Evolutionary conservation across 2,113 vertebrate species (phyloP).

Genomic region (Brevimyrus niger): DNA sequence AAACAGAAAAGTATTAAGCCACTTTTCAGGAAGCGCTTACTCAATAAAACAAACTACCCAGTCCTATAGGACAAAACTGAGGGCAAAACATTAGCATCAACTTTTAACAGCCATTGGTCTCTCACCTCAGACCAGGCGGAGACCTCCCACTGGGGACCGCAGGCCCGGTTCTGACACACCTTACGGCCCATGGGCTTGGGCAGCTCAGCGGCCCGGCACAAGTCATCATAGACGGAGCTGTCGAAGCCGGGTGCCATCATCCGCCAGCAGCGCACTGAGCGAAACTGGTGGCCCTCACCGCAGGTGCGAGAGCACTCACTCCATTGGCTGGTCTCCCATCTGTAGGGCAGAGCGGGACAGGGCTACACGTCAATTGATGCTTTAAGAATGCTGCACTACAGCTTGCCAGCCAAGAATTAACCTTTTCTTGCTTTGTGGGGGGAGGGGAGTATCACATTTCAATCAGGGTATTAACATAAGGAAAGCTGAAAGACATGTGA

Average conservation of each 20-base stretch:
- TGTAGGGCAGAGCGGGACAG: slow-evolving; percentile 26
- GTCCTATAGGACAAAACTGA: background rate
- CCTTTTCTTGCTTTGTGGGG: background rate
- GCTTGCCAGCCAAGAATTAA: background rate
- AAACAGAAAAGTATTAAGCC: background rate
- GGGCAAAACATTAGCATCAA: background rate
- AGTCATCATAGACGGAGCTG: slow-evolving; percentile 76
- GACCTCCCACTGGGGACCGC: slow-evolving; percentile 81
- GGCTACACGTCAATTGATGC: background rate
- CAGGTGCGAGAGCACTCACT: slow-evolving; percentile 81
- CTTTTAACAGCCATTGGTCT: background rate
- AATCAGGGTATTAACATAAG: background rate
- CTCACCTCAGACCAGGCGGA: slow-evolving; percentile 75
- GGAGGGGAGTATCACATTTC: background rate
- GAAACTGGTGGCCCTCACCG: slow-evolving; percentile 72
- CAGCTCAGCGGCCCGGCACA: slow-evolving; percentile 70
- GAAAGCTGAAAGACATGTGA: background rate
- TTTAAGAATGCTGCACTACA: background rate
- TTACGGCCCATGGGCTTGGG: slow-evolving; percentile 76
- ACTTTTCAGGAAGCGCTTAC: background rate
- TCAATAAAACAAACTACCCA: background rate
- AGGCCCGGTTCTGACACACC: slow-evolving; percentile 73
- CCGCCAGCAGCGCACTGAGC: slow-evolving; percentile 82
- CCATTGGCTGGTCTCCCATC: slow-evolving; percentile 86
- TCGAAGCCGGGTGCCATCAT: slow-evolving; percentile 81